These are phyloP conservation scores for Meda fulgida DNA, from an alignment of 2,797 vertebrate species.

Conservation along the genomic window DNA sequence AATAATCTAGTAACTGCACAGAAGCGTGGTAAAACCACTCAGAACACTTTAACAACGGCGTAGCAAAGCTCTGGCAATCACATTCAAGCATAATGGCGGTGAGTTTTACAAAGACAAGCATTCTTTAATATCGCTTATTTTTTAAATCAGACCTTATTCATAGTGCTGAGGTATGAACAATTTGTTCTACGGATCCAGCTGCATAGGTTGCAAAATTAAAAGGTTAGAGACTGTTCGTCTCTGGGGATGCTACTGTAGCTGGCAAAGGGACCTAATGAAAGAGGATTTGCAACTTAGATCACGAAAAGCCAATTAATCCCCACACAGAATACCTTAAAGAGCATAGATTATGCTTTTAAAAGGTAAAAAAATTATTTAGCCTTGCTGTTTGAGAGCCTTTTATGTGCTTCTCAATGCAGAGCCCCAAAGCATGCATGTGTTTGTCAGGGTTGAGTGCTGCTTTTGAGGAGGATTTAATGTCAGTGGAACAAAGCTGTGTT, in stretches of 20 bases:
- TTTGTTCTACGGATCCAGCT: background rate
- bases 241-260: constrained; percentile 53
- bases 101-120: background rate
- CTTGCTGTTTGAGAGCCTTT: constrained; percentile 17
- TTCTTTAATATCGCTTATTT: background rate
- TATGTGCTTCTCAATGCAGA: constrained; percentile 12
- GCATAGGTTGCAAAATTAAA: background rate
- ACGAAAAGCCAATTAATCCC: constrained; percentile 38
- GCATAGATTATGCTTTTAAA: constrained; percentile 33
- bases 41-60: background rate
- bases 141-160: background rate
- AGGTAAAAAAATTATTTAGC: constrained; percentile 31
- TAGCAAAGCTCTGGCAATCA: background rate
- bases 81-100: background rate
- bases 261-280: constrained; percentile 47
- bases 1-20: background rate
- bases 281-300: constrained; percentile 35
- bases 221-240: background rate
- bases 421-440: constrained; percentile 37
- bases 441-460: constrained; percentile 32
- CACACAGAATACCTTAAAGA: constrained; percentile 53
- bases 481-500: constrained; percentile 55
- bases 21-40: background rate
- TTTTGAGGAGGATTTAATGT: constrained; percentile 54
- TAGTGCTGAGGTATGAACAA: background rate